Evolutionary conservation across 2,888 invertebrate species (phyloP).

Genomic region (Leptogaster cylindrica): DNA sequence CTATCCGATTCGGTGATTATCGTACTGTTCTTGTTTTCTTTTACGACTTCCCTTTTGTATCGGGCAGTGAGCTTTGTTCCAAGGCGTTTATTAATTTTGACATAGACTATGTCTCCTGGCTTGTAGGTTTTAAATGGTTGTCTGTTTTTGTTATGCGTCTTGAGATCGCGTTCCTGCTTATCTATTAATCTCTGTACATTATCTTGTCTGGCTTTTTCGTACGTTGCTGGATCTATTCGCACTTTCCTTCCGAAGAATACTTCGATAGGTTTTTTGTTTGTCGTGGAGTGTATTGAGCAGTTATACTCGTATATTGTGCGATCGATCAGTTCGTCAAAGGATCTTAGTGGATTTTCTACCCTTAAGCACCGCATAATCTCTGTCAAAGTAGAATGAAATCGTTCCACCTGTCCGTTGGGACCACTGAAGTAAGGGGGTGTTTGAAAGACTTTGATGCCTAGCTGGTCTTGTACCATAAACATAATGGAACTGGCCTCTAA

Average conservation of each 20-base stretch:
- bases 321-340: slow-evolving; percentile 35
- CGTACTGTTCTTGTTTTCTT: slow-evolving; percentile 1
- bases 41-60: slow-evolving; percentile 8
- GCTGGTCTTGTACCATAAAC: slow-evolving; percentile 37
- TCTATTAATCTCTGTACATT: not conserved
- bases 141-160: slow-evolving; percentile 38
- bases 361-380: slow-evolving; percentile 43
- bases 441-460: slow-evolving; percentile 24
- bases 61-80: slow-evolving; percentile 2
- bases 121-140: slow-evolving; percentile 8
- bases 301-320: slow-evolving; percentile 28
- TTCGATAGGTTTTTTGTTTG: slow-evolving; percentile 45
- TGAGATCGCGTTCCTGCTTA: not conserved
- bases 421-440: slow-evolving; percentile 2
- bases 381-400: slow-evolving; percentile 46
- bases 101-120: slow-evolving; percentile 43
- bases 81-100: not conserved
- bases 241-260: slow-evolving; percentile 43
- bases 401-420: slow-evolving; percentile 45
- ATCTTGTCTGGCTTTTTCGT: slow-evolving; percentile 34
- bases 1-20: slow-evolving; percentile 14
- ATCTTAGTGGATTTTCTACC: not conserved
- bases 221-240: slow-evolving; percentile 37
- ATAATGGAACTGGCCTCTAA: slow-evolving; percentile 41
- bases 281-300: slow-evolving; percentile 41